Base-by-base conservation (phyloP, 2,113 vertebrate genomes). In the Cochlearius cochlearius region DNA sequence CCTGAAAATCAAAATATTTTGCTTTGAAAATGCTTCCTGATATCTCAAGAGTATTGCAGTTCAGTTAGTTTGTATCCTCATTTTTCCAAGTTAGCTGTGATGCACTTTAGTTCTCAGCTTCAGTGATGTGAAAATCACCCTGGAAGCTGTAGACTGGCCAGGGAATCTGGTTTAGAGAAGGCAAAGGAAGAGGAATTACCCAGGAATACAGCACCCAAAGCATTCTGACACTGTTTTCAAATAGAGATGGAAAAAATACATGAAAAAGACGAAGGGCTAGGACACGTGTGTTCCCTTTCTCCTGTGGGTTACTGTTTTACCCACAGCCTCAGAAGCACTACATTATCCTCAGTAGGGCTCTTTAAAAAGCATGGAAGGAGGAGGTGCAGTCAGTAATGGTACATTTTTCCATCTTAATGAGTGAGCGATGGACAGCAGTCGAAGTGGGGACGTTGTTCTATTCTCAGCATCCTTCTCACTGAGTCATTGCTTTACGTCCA, bases 231-330 rank as follows among this genome's bases (percentile, higher is more conserved):
- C 5, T 0, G 5, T 66, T 94, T 84, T 50, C 27, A 56, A 92
- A 56, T 0, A 52, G 11, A 3, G 0, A 22, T 41, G 4, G n/a
- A 63, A 84, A 77, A 71, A 52, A 7, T 12, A 17, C 12, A 27
- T 7, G 39, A 58, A 92, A 86, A n/a, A 2, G 16, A 64, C 50
- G 32, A 49, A 93, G 3, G 27, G 10, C 22, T 43, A 67, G 55
- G 59, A 52, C 32, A 30, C 1, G 9, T 8, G 1, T 4, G 29
- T 41, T 78, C 23, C 25, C 34, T 66, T 69, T 71, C 56, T 63
- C 19, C 22, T 58, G 15, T 55, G 47, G 23, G 6, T 56, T 88
- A 34, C 11, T 84, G 10, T 53, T 90, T 83, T 34, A 15, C 27
- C 11, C 19, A 15, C 25, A 67, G 30, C 19, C 43, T 80, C 4